phyloP scores from a whole-genome alignment of 2,888 invertebrate genomes.

The Cheilosia impressa region DNA sequence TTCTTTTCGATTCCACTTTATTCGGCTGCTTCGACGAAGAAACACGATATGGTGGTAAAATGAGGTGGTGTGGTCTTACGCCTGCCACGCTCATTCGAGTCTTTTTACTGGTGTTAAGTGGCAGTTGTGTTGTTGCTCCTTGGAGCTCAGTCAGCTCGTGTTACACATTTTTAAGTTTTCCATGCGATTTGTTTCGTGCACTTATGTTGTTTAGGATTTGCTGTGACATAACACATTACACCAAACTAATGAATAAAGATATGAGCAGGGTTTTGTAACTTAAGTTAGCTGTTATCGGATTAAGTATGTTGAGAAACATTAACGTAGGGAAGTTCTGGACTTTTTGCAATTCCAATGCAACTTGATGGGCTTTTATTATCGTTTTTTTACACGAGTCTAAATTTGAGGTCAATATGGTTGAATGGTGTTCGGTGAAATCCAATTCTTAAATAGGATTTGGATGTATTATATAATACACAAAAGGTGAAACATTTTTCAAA shows the following conservation, averaged over 20 bases:
- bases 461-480: no score
- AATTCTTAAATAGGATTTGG: no score
- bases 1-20: background rate
- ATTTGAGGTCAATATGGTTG: no score
- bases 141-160: constrained; percentile 33
- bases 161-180: constrained; percentile 66
- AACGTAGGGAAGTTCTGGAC: no score
- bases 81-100: constrained; percentile 37
- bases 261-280: constrained; percentile 16
- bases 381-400: no score
- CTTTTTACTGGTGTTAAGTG: constrained; percentile 70
- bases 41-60: constrained; percentile 8
- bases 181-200: constrained; percentile 49
- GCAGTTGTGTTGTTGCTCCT: constrained; percentile 60
- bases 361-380: no score
- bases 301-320: no score
- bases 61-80: constrained; percentile 29
- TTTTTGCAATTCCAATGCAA: no score
- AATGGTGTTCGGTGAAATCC: no score
- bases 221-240: constrained; percentile 17
- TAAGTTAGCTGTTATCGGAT: constrained; percentile 13
- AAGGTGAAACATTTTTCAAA: no score
- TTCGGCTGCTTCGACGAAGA: background rate
- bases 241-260: constrained; percentile 14
- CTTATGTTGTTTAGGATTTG: constrained; percentile 41